These are phyloP conservation scores for Liodrosophila aerea DNA, from an alignment of 2,888 invertebrate species.

Conservation along the genomic window DNA sequence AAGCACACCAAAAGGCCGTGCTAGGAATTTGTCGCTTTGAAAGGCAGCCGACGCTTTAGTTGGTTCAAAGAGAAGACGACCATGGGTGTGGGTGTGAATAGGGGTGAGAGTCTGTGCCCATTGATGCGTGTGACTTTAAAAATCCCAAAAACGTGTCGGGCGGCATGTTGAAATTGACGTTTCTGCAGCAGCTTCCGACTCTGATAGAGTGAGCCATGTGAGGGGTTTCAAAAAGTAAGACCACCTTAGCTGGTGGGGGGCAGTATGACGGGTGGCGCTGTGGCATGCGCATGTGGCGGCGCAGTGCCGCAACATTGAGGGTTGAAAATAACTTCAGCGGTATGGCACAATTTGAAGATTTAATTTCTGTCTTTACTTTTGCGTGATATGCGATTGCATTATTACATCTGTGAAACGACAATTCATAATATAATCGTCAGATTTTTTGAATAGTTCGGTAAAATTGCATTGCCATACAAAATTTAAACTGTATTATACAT, in stretches of 20 bases:
- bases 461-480: no score
- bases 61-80: slow-evolving; percentile 21
- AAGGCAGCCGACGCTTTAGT: slow-evolving; percentile 28
- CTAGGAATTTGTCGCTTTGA: slow-evolving; percentile 53
- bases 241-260: slow-evolving; percentile 3
- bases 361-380: slow-evolving; percentile 17
- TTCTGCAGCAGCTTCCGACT: slow-evolving; percentile 31
- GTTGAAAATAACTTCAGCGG: slow-evolving; percentile 31
- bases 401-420: not conserved
- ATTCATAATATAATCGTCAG: no score
- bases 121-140: slow-evolving; percentile 75
- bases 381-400: slow-evolving; percentile 9
- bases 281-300: slow-evolving; percentile 2
- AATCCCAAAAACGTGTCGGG: slow-evolving; percentile 80
- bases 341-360: slow-evolving; percentile 38
- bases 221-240: slow-evolving; percentile 20
- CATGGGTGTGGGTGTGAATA: slow-evolving; percentile 7
- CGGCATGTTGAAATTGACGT: slow-evolving; percentile 73
- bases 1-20: slow-evolving; percentile 39
- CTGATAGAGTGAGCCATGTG: slow-evolving; percentile 15
- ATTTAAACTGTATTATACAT: no score
- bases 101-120: slow-evolving; percentile 20
- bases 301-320: slow-evolving; percentile 14
- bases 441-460: no score
- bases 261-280: not conserved